phyloP scores from a whole-genome alignment of 2,797 vertebrate genomes.

The Leucoraja ocellata region DNA sequence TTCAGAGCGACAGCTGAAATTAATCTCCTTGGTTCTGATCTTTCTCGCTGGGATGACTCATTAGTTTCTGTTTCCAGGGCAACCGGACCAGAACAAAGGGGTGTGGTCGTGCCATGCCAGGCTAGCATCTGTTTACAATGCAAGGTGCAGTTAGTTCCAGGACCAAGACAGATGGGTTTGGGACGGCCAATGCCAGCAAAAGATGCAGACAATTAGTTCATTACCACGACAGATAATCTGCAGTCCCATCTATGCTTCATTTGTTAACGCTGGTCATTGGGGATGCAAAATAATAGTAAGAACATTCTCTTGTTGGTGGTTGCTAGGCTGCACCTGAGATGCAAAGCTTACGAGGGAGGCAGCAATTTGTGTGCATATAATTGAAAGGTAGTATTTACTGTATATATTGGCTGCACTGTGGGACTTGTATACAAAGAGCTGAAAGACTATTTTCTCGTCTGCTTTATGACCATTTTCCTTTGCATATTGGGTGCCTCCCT shows the following conservation, averaged over 20 bases:
- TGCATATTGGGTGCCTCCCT: background rate
- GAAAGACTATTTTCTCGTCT: background rate
- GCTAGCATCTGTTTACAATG: background rate
- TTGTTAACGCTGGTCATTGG: background rate
- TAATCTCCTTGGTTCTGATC: background rate
- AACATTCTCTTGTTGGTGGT: background rate
- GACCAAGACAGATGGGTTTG: background rate
- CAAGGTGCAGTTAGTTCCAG: background rate
- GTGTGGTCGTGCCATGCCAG: background rate
- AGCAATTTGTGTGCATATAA: background rate
- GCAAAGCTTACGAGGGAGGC: background rate
- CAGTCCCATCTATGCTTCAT: background rate
- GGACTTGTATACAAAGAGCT: background rate
- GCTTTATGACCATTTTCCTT: background rate
- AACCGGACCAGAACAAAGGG: background rate
- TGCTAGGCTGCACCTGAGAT: constrained; percentile 10
- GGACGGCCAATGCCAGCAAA: background rate
- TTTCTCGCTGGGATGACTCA: background rate
- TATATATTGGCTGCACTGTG: background rate
- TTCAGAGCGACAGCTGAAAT: background rate
- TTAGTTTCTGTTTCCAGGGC: background rate
- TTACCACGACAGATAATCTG: background rate
- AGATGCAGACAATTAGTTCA: background rate
- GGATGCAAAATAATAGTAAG: background rate
- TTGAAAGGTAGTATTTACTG: background rate